Conservation (phyloP, 2,113 vertebrate species). For the Jacana jacana region DNA sequence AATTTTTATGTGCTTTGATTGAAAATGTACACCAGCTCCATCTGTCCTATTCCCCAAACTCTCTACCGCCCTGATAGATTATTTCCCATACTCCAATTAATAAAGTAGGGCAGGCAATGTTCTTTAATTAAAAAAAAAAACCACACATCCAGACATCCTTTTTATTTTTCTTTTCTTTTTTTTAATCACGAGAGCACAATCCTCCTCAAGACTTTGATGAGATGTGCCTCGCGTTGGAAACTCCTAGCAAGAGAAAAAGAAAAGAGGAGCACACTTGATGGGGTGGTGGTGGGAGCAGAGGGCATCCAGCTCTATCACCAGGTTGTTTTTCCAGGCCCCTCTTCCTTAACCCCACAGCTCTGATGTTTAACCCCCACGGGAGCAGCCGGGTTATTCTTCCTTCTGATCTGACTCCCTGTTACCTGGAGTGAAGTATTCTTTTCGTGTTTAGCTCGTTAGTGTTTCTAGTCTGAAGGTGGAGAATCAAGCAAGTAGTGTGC, state of each 20-base stretch:
- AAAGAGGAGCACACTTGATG: neutral
- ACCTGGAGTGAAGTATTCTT: neutral
- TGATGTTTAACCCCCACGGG: accelerated
- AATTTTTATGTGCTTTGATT: conserved; percentile 57
- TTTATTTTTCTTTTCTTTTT: neutral
- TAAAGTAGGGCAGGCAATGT: conserved; percentile 60
- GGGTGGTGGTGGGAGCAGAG: neutral
- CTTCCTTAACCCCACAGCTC: neutral
- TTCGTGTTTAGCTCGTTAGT: neutral
- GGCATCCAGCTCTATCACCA: neutral
- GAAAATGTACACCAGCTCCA: conserved; percentile 44
- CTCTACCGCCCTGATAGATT: conserved; percentile 39
- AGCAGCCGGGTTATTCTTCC: neutral
- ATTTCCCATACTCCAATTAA: conserved; percentile 56
- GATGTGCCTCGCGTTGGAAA: neutral
- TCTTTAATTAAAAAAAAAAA: conserved; percentile 55
- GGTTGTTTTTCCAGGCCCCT: neutral
- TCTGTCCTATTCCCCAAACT: conserved; percentile 61
- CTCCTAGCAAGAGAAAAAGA: neutral
- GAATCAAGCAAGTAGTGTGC: neutral
- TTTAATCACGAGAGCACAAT: conserved; percentile 7
- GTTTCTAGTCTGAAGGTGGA: neutral
- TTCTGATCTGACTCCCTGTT: neutral
- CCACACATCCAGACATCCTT: neutral
- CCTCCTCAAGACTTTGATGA: conserved; percentile 16